Conservation (phyloP, 1,140 invertebrate species). For the Halotydeus destructor region DNA sequence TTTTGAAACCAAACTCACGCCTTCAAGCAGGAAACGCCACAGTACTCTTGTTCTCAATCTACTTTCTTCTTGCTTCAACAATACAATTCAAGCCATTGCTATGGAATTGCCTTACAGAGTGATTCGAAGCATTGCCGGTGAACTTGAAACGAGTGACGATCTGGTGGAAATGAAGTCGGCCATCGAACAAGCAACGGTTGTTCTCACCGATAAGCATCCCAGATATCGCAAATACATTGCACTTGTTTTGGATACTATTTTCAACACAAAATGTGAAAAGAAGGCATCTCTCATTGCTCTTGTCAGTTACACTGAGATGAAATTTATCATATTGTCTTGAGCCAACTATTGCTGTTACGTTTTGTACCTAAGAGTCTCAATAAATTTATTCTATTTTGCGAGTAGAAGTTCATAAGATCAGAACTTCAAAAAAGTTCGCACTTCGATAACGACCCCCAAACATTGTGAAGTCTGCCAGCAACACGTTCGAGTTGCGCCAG, state of each 20-base stretch:
- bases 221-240: not conserved
- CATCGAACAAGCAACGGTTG: not conserved
- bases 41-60: not conserved
- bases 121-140: not conserved
- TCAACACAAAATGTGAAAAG: slow-evolving; percentile 4
- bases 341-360: too few relatives aligned
- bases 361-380: too few relatives aligned
- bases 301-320: slow-evolving; percentile 2
- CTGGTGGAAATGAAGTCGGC: slow-evolving; percentile 22
- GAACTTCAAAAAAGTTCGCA: too few relatives aligned
- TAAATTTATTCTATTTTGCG: too few relatives aligned
- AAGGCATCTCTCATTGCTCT: slow-evolving; percentile 6
- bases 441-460: too few relatives aligned
- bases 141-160: not conserved
- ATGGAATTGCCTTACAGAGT: not conserved
- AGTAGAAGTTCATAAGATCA: too few relatives aligned
- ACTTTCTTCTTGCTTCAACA: not conserved
- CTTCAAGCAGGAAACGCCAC: not conserved
- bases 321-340: slow-evolving; percentile 10
- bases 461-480: too few relatives aligned
- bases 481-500: too few relatives aligned
- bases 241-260: not conserved
- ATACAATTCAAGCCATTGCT: not conserved
- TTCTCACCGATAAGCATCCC: not conserved
- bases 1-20: not conserved